These are phyloP conservation scores for Strigamia crassipes DNA, from an alignment of 2,888 invertebrate genomes.

Conservation along the genomic window DNA sequence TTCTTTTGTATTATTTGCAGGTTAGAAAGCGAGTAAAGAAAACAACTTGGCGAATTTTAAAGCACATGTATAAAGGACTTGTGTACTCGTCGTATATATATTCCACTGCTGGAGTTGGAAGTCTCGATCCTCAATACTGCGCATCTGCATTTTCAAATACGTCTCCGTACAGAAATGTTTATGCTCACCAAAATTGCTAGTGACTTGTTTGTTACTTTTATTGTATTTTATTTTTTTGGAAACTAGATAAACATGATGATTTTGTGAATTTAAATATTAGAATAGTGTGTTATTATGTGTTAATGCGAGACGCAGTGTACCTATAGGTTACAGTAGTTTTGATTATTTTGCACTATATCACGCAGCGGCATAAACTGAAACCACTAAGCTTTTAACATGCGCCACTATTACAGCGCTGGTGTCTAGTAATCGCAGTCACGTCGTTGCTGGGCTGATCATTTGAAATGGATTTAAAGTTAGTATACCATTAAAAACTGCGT, in stretches of 20 bases:
- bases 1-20: neutral
- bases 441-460: neutral
- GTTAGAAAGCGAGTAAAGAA: neutral
- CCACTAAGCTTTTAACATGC: too few species aligned
- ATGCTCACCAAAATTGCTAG: neutral
- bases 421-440: too few species aligned
- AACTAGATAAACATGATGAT: too few species aligned
- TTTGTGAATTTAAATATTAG: too few species aligned
- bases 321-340: too few species aligned
- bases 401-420: too few species aligned
- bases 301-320: too few species aligned
- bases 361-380: too few species aligned
- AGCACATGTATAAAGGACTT: conserved; percentile 13
- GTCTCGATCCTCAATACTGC: neutral
- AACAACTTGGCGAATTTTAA: conserved; percentile 29
- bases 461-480: neutral
- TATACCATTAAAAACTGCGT: neutral
- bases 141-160: neutral
- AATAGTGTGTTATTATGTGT: too few species aligned
- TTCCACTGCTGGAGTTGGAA: conserved; percentile 18
- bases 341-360: too few species aligned
- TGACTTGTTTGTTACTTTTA: neutral
- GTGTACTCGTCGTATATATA: conserved; percentile 3
- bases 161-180: neutral
- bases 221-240: neutral